These are phyloP conservation scores for Platynereis dumerilii DNA, from an alignment of 2,888 invertebrate genomes.

Conservation along the genomic window DNA sequence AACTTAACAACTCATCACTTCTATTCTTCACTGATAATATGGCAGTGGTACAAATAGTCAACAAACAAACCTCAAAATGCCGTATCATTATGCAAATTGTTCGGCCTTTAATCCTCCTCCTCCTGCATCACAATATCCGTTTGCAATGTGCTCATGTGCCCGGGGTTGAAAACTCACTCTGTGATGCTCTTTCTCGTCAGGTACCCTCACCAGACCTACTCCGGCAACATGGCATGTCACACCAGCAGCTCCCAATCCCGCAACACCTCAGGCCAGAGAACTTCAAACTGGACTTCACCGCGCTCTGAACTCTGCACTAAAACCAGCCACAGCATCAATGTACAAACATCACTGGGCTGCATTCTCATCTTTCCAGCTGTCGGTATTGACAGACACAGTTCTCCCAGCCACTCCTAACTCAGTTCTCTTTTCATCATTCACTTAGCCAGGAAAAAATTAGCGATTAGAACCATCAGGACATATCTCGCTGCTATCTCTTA, in stretches of 20 bases:
- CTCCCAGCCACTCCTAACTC: not conserved
- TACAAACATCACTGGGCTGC: constrained; percentile 1
- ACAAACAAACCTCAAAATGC: constrained; percentile 1
- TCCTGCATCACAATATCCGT: not conserved
- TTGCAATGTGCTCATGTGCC: not conserved
- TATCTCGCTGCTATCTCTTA: not conserved
- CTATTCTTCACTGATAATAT: not conserved
- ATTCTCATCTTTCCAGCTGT: not conserved
- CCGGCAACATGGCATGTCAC: not conserved
- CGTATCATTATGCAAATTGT: not conserved
- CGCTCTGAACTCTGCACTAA: not conserved
- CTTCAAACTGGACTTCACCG: not conserved
- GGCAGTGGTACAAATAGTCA: not conserved
- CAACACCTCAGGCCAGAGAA: not conserved
- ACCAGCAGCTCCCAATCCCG: not conserved
- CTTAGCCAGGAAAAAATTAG: not conserved
- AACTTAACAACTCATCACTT: not conserved
- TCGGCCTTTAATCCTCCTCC: not conserved
- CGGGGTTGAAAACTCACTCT: not conserved
- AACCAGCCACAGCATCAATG: not conserved
- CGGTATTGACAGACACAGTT: not conserved
- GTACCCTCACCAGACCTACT: not conserved
- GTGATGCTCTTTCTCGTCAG: not conserved
- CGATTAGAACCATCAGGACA: not conserved
- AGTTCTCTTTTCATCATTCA: not conserved